phyloP scores from a whole-genome alignment of 2,888 invertebrate genomes.

The Chydorus sphaericus region DNA sequence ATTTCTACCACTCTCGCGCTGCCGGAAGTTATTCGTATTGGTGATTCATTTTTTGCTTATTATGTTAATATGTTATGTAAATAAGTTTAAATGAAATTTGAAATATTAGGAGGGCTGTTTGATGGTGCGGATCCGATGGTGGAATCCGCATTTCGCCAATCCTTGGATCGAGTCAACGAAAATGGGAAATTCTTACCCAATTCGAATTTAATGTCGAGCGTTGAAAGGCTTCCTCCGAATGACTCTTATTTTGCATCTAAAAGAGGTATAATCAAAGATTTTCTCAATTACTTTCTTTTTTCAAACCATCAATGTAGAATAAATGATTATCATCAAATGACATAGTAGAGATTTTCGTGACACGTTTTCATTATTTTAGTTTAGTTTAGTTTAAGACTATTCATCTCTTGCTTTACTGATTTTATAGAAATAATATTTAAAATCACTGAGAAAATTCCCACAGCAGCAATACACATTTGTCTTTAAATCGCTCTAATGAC shows the following conservation, averaged over 20 bases:
- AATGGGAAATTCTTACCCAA: constrained; percentile 66
- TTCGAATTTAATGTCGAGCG: constrained; percentile 75
- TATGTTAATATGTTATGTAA: neutral
- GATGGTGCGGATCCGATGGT: constrained; percentile 76
- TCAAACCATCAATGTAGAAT: too few relatives aligned
- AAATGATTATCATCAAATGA: too few relatives aligned
- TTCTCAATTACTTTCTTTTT: too few relatives aligned
- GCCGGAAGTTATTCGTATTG: constrained; percentile 41
- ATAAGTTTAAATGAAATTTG: neutral
- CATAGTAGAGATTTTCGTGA: too few relatives aligned
- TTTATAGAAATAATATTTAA: too few relatives aligned
- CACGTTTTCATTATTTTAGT: too few relatives aligned
- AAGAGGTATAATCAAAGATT: too few relatives aligned
- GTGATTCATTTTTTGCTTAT: constrained; percentile 28
- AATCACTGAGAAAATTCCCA: too few relatives aligned
- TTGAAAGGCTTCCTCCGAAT: constrained; percentile 74
- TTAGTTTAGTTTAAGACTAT: too few relatives aligned
- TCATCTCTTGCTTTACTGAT: too few relatives aligned
- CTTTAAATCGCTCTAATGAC: too few relatives aligned
- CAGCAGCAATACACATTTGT: too few relatives aligned
- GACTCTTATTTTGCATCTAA: constrained; percentile 91
- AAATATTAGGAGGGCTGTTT: constrained; percentile 60
- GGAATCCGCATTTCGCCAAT: constrained; percentile 81
- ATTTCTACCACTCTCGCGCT: constrained; percentile 28
- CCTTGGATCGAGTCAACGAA: constrained; percentile 76